Percentiles rank a stretch among this genome's conserved stretches.
These are phyloP conservation scores for Arctopsyche grandis DNA, from an alignment of 1,140 invertebrate genomes.

Conservation along the genomic window DNA sequence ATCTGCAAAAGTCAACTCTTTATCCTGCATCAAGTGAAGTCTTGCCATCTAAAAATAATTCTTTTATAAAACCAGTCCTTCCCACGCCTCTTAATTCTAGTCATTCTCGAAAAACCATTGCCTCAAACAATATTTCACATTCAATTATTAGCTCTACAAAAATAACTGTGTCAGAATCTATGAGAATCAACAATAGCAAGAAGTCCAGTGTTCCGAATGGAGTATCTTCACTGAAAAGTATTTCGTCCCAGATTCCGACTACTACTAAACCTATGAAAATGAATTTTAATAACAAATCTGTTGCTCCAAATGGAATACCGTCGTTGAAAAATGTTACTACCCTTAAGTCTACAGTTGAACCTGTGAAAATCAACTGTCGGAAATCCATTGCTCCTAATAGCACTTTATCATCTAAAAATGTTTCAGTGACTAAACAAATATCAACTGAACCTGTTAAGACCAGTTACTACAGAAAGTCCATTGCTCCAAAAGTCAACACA, in stretches of 20 bases:
- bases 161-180: too few species aligned
- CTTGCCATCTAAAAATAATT: not conserved
- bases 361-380: not conserved
- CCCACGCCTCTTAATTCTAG: not conserved
- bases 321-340: not conserved
- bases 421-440: too few species aligned
- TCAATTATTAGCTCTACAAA: too few species aligned
- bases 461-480: not conserved
- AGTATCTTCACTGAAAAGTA: not conserved
- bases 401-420: not conserved
- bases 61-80: not conserved
- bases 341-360: not conserved
- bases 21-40: not conserved
- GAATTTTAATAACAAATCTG: not conserved
- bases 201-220: not conserved
- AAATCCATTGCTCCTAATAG: not conserved
- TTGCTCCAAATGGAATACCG: not conserved
- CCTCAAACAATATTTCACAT: too few species aligned
- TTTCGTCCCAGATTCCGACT: too few species aligned
- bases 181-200: too few species aligned
- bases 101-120: not conserved
- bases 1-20: not conserved
- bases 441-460: not conserved
- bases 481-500: not conserved
- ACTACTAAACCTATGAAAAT: not conserved